These are phyloP conservation scores for Hyposoter dolosus DNA, from an alignment of 2,888 invertebrate species.

Conservation along the genomic window DNA sequence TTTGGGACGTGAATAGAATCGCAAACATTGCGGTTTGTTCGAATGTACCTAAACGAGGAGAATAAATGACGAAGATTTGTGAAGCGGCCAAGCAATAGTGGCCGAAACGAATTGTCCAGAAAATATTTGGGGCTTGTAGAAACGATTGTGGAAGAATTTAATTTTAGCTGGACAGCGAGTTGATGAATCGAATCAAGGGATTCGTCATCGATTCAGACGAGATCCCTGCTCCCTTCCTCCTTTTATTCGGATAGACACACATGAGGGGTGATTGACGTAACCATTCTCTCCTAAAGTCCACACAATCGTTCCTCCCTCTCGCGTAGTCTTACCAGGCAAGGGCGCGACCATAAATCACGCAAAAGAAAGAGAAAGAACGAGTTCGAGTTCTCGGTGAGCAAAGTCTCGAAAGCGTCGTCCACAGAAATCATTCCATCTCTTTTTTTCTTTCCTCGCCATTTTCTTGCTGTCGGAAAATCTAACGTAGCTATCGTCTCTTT, in stretches of 20 bases:
- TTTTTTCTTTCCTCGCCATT: conserved; percentile 16
- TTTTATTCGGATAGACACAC: conserved; percentile 1
- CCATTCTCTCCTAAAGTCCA: conserved; percentile 52
- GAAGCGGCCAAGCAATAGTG: conserved; percentile 23
- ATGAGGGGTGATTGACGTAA: conserved; percentile 60
- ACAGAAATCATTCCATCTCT: conserved; percentile 61
- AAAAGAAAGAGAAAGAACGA: conserved; percentile 48
- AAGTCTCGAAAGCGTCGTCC: conserved; percentile 62
- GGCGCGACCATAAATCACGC: conserved; percentile 68
- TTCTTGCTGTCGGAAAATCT: conserved; percentile 59
- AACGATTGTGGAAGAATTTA: conserved; percentile 64
- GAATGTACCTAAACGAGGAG: conserved; percentile 19
- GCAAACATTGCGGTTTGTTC: neutral
- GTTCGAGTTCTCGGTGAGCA: conserved; percentile 49
- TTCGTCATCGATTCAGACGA: conserved; percentile 63
- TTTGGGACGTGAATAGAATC: conserved; percentile 29
- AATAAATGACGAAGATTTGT: conserved; percentile 57
- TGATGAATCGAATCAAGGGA: conserved; percentile 63
- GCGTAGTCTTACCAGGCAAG: conserved; percentile 39
- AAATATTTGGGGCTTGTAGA: conserved; percentile 55
- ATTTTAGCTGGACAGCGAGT: conserved; percentile 62
- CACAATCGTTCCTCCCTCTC: conserved; percentile 62
- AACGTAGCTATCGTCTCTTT: conserved; percentile 55
- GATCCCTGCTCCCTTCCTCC: neutral
- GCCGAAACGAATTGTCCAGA: conserved; percentile 58